These are phyloP conservation scores for Bos javanicus DNA, from an alignment of 2,113 vertebrate genomes.

Conservation along the genomic window DNA sequence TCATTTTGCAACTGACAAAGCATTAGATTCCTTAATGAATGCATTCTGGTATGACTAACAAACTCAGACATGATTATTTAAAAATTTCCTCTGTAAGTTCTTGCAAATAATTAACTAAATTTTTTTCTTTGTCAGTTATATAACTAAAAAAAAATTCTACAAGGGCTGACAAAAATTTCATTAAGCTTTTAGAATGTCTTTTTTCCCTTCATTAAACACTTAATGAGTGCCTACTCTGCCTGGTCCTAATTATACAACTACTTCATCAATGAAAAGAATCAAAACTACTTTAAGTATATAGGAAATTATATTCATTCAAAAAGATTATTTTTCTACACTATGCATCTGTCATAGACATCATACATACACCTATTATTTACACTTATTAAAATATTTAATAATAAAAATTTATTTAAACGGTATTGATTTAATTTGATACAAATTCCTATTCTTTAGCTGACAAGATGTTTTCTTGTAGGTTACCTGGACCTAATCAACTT, in stretches of 20 bases:
- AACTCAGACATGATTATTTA: neutral
- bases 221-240: neutral
- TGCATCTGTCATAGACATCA: neutral
- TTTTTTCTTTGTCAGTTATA: neutral
- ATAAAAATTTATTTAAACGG: constrained; percentile 28
- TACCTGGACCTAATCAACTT: neutral
- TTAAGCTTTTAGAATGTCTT: constrained; percentile 13
- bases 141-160: neutral
- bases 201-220: constrained; percentile 3
- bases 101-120: neutral
- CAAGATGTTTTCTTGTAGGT: neutral
- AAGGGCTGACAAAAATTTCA: constrained; percentile 16
- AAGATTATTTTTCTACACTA: neutral
- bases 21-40: neutral
- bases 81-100: neutral
- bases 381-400: neutral
- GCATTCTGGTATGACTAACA: neutral
- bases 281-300: constrained; percentile 11
- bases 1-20: constrained; percentile 5
- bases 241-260: neutral
- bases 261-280: constrained; percentile 1
- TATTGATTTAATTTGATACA: constrained; percentile 23
- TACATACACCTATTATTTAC: neutral
- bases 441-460: neutral
- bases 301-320: constrained; percentile 7